Conservation (phyloP, 2,888 invertebrate species). For the Andrena fulva region DNA sequence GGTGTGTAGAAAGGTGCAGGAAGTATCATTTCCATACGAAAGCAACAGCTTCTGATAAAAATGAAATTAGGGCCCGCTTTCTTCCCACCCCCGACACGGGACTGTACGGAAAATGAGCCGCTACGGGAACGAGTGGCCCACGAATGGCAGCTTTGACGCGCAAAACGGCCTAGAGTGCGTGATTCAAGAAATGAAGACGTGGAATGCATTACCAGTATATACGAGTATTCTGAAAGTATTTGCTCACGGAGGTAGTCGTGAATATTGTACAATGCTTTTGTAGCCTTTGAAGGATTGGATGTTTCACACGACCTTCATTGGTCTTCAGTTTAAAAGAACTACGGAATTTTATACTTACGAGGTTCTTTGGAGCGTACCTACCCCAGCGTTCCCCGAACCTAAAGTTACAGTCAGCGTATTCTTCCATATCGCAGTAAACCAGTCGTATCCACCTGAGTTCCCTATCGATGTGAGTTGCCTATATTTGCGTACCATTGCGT, state of each 20-base stretch:
- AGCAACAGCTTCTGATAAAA: not conserved
- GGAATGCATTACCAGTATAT: conserved; percentile 73
- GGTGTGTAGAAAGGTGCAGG: conserved; percentile 46
- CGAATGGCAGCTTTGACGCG: conserved; percentile 56
- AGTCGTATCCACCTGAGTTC: conserved; percentile 47
- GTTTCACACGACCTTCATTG: conserved; percentile 67
- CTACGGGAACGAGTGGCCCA: conserved; percentile 66
- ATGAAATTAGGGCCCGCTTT: conserved; percentile 21
- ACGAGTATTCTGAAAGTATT: conserved; percentile 14
- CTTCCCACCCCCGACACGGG: not conserved
- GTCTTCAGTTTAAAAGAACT: conserved; percentile 45
- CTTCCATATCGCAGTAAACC: conserved; percentile 81
- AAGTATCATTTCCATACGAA: not conserved
- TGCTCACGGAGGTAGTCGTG: not conserved
- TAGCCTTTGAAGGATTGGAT: conserved; percentile 74
- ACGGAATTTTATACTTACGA: conserved; percentile 75
- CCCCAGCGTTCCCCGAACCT: conserved; percentile 84
- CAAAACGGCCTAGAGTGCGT: conserved; percentile 59
- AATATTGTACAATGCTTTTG: conserved; percentile 14
- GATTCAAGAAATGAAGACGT: conserved; percentile 71
- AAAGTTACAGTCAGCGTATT: conserved; percentile 85
- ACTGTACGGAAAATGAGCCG: conserved; percentile 31
- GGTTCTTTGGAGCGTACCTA: conserved; percentile 84
- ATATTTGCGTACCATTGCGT: not conserved
- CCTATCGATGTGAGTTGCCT: conserved; percentile 71